Conservation (phyloP, 2,113 vertebrate genomes). For the Elachura formosa region DNA sequence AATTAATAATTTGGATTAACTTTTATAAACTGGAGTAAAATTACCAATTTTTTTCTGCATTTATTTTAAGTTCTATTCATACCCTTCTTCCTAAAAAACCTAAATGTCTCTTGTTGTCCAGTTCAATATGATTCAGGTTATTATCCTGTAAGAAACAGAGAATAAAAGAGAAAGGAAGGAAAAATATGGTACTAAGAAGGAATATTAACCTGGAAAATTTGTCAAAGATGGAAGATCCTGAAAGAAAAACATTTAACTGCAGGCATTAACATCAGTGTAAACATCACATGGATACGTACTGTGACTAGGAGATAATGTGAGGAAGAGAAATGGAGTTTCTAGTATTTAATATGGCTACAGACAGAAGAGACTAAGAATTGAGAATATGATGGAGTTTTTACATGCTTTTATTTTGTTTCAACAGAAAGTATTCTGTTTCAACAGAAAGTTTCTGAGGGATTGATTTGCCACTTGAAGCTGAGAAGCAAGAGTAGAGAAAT, state of each 20-base stretch:
- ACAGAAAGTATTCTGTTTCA: too few species aligned
- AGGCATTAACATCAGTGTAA: background rate
- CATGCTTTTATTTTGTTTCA: background rate
- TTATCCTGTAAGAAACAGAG: background rate
- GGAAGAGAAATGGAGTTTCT: background rate
- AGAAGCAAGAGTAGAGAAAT: background rate
- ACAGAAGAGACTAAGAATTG: background rate
- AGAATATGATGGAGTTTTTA: rapidly evolving
- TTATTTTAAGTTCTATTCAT: background rate
- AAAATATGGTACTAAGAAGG: background rate
- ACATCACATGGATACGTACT: background rate
- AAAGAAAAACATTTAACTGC: background rate
- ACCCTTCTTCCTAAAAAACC: background rate
- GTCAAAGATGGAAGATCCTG: background rate
- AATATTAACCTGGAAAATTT: background rate
- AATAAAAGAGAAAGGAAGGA: background rate
- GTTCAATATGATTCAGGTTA: background rate
- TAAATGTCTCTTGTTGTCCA: rapidly evolving
- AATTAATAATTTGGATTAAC: background rate
- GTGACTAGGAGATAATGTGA: background rate
- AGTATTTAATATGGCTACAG: background rate
- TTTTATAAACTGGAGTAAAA: background rate
- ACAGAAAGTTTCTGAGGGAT: background rate
- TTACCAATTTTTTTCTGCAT: background rate
- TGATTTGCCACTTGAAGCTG: background rate